Evolutionary conservation across 2,113 vertebrate species (phyloP).

Genomic region (Trogon melanurus): DNA sequence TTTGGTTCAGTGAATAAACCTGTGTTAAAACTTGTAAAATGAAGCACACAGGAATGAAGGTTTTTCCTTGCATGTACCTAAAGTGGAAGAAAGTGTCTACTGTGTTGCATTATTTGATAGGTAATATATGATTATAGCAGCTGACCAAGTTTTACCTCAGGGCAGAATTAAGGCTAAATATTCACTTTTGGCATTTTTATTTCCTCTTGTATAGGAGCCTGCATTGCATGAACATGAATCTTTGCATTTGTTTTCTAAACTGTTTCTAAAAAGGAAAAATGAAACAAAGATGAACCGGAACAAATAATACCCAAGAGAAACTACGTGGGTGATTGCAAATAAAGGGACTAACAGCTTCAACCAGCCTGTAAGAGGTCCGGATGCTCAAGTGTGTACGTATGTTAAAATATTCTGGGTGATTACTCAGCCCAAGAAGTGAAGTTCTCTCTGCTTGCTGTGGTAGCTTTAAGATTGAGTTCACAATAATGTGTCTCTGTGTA

Average conservation of each 20-base stretch:
- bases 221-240: background rate
- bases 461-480: background rate
- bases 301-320: background rate
- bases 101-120: background rate
- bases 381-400: background rate
- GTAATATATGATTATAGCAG: background rate
- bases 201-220: background rate
- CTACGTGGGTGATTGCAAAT: background rate
- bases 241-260: background rate
- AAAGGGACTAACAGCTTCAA: background rate
- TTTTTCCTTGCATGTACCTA: background rate
- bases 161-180: conserved; percentile 11
- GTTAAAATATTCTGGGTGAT: background rate
- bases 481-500: background rate
- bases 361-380: background rate
- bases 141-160: background rate
- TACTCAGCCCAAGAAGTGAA: background rate
- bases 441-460: background rate
- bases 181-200: background rate
- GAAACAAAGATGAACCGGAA: background rate
- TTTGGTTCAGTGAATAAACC: background rate
- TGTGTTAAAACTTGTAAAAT: background rate
- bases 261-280: background rate
- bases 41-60: background rate
- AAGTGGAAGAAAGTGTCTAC: background rate